phyloP scores from a whole-genome alignment of 2,888 invertebrate species.

The Nomada fabriciana region DNA sequence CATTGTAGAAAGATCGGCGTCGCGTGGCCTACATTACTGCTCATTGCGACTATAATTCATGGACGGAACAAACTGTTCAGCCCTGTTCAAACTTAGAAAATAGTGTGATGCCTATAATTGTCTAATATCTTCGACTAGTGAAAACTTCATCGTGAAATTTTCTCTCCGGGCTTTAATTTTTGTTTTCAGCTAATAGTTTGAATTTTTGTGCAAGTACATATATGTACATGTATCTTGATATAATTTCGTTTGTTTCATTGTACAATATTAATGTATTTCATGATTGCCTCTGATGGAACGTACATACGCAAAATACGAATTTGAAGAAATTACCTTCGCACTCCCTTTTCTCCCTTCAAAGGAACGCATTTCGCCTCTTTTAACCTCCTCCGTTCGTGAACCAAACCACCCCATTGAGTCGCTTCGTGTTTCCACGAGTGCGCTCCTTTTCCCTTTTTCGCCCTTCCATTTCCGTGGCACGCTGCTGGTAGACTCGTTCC shows the following conservation, averaged over 20 bases:
- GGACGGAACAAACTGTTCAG: neutral
- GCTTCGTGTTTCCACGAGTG: conserved; percentile 63
- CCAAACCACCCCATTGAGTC: conserved; percentile 63
- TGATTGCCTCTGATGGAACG: conserved; percentile 17
- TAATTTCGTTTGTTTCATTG: neutral
- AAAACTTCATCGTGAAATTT: no score
- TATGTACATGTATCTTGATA: no score
- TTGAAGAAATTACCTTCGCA: conserved; percentile 40
- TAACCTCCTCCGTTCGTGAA: conserved; percentile 31
- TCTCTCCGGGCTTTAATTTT: no score
- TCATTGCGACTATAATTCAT: neutral
- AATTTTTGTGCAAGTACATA: no score
- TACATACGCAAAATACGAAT: conserved; percentile 40
- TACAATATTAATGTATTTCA: conserved; percentile 1
- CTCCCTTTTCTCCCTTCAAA: conserved; percentile 50
- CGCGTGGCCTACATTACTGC: neutral
- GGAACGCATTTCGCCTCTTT: conserved; percentile 64
- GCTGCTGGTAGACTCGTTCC: conserved; percentile 28
- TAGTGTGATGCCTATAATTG: neutral
- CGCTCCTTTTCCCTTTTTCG: conserved; percentile 61
- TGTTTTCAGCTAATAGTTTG: no score
- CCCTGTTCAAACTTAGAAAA: no score
- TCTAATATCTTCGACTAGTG: no score
- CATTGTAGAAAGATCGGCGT: neutral
- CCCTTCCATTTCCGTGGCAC: conserved; percentile 58